Evolutionary conservation across 2,797 vertebrate genomes (phyloP).

Genomic region (Peromyscus aztecus): DNA sequence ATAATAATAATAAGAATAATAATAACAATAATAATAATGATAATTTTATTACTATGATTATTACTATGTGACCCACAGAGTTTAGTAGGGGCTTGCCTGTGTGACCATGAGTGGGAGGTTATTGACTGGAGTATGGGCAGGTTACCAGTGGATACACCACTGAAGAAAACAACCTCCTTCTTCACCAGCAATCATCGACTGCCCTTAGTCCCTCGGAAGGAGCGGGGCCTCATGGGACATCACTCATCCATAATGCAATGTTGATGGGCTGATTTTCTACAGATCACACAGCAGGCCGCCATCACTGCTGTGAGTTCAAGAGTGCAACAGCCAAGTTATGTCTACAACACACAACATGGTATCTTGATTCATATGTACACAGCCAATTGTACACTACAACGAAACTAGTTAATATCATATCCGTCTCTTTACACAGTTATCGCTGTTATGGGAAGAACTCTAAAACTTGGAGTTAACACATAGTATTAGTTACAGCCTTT

Average conservation of each 20-base stretch:
- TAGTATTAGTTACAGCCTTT: background rate
- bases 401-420: background rate
- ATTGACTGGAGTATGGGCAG: background rate
- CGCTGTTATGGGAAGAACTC: background rate
- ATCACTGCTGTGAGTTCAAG: background rate
- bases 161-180: background rate
- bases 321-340: background rate
- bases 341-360: background rate
- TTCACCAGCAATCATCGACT: background rate
- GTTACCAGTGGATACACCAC: background rate
- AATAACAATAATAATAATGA: no score
- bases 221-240: background rate
- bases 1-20: no score
- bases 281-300: background rate
- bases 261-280: background rate
- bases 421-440: background rate
- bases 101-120: background rate
- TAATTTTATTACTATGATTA: background rate
- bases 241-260: background rate
- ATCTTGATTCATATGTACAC: background rate
- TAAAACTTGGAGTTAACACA: background rate
- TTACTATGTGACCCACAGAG: background rate
- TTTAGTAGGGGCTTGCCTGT: background rate
- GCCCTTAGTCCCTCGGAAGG: background rate
- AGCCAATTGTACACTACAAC: background rate